Base-by-base conservation (phyloP, 2,113 vertebrate genomes). In the Clarias macrocephalus region DNA sequence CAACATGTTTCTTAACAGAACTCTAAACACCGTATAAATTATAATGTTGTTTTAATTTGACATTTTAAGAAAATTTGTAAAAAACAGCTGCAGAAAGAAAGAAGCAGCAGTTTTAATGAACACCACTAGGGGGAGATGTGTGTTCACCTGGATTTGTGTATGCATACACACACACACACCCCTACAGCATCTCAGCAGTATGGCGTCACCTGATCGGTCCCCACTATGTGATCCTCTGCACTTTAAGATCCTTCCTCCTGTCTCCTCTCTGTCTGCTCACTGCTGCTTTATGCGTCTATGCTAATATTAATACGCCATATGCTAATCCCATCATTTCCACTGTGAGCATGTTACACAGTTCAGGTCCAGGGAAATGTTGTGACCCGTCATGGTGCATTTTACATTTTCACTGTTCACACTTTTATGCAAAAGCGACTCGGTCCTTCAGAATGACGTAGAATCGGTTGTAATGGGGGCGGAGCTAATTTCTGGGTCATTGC, bases 81-180 rank as follows among this genome's bases (percentile, higher is more conserved):
- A 16, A 37, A 23, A 23, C 9, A 42, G 19, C 10, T 48, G 70
- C 21, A 76, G 23, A n/a, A 79, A 28, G 23, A 28, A 62, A 19
- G 18, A 12, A 42, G 30, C 59, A 42, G 23, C 10, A 65, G 54
- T 57, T 23, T 12, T 6, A 42, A 80, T 83, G 15, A 48, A 48
- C 12, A n/a, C 91, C 94, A 94, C 91, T 88, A 93, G 94, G 92
- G 93, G 93, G 93, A 93, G 94, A 75, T 93, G 87, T 92, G 90
- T 81, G 73, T 80, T 92, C 85, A 92, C 90, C 87, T 93, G 87
- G 63, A 80, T 62, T 85, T 84, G 48, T 70, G 91, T 70, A 70
- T 18, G 11, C 52, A 23, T 15, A 19, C 23, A 15, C 73, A 54
- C 48, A n/a, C 75, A n/a, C 59, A 21, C 23, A 42, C 33, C 19